Base-by-base conservation (phyloP, 2,113 vertebrate species). In the Stictonetta naevosa region DNA sequence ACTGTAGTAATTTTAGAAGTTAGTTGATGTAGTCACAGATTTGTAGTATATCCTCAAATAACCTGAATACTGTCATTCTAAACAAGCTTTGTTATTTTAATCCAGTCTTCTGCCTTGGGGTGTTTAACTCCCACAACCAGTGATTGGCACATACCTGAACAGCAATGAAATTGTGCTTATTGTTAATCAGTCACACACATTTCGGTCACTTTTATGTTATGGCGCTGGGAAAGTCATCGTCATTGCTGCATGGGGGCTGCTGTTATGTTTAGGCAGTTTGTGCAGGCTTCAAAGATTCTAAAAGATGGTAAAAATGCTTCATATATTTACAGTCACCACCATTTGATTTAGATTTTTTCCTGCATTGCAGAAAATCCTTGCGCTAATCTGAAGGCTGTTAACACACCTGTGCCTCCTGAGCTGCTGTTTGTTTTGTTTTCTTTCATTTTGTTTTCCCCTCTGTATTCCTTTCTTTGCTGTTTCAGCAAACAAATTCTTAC, bases 61-160 rank as follows among this genome's bases (percentile, higher is more conserved):
- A 75, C 75, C 91, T 76, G 63, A 84, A 82, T 52, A 52, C 31
- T 79, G 31, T 83, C 18, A 73, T 81, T 84, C 83, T 86, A 95
- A 92, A 66, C 31, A 38, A 81, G 16, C 25, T 86, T 90, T 88
- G 46, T 92, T 86, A 42, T 80, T 94, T 77, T 81, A 72, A 75
- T 87, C 33, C 48, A 71, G 56, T 73, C 42, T 26, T 78, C 52
- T 84, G 29, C 34, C 26, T 16, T 40, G 46, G 31, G 20, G 34
- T 91, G 40, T 91, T 67, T 59, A 71, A 90, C 83, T 92, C 52
- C 22, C 33, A 13, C 10, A 52, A 40, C 3, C 38, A 33, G 14
- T 62, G 73, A 63, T 10, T 59, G 76, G 52, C 48, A 75, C 3
- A 2, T 74, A n/a, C 3, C 21, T 85, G 66, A 85, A 23, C 4